Percentiles rank a stretch among this genome's conserved stretches.
phyloP scores from a whole-genome alignment of 1,140 invertebrate species.

The Chelonus insularis region DNA sequence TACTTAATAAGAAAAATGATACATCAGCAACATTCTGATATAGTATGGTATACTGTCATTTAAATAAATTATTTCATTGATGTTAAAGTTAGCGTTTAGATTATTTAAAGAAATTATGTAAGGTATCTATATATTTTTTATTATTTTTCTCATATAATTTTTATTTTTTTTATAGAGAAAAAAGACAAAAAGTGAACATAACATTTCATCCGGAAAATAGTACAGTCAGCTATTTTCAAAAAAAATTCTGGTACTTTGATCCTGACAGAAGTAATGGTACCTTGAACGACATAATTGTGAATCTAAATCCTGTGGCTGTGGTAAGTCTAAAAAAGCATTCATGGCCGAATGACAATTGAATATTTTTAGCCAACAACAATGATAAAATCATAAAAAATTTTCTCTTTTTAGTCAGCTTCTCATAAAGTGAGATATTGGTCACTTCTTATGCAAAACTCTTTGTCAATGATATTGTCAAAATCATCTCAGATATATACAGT shows the following conservation, averaged over 20 bases:
- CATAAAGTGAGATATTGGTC: slow-evolving; percentile 65
- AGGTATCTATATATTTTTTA: no score
- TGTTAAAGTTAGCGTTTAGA: no score
- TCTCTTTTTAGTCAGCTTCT: slow-evolving; percentile 68
- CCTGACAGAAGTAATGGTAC: slow-evolving; percentile 71
- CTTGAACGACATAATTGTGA: slow-evolving; percentile 74
- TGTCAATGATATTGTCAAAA: slow-evolving; percentile 61
- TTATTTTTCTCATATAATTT: neutral
- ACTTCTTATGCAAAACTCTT: slow-evolving; percentile 59
- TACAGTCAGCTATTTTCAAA: slow-evolving; percentile 79
- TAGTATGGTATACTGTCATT: neutral
- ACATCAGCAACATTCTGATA: neutral
- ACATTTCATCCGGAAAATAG: slow-evolving; percentile 72
- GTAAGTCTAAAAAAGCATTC: no score
- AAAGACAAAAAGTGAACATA: slow-evolving; percentile 72
- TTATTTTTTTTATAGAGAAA: slow-evolving; percentile 63
- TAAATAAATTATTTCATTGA: neutral
- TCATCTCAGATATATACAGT: slow-evolving; percentile 64
- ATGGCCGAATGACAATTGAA: no score
- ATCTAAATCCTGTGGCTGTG: slow-evolving; percentile 80
- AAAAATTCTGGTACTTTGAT: slow-evolving; percentile 77
- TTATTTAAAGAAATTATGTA: no score
- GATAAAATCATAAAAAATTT: neutral
- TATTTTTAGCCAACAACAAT: neutral
- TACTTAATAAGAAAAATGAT: neutral